A percentile compares a stretch with the other conserved stretches of the same genome.
phyloP scores from a whole-genome alignment of 2,797 vertebrate species.

The Acestrorhynchus altus region DNA sequence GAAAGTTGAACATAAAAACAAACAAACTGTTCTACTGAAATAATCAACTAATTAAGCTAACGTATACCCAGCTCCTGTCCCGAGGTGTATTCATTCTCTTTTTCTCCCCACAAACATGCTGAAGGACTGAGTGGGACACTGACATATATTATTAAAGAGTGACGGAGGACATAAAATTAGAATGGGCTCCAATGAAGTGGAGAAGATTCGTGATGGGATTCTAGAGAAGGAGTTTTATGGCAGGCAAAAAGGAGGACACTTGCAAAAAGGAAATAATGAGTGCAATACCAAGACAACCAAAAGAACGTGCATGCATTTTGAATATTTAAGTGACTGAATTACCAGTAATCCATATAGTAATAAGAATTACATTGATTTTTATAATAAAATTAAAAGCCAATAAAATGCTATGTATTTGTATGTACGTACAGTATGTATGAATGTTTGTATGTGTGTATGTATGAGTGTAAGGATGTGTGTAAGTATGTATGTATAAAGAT shows the following conservation, averaged over 20 bases:
- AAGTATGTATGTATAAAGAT: slow-evolving; percentile 66
- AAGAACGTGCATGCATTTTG: slow-evolving; percentile 77
- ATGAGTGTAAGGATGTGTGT: slow-evolving; percentile 66
- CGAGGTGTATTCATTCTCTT: slow-evolving; percentile 47
- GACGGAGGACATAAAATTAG: slow-evolving; percentile 28
- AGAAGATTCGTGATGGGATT: slow-evolving; percentile 1
- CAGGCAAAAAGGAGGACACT: background rate
- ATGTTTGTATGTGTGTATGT: slow-evolving; percentile 64
- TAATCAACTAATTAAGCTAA: slow-evolving; percentile 73
- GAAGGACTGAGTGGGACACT: slow-evolving; percentile 30
- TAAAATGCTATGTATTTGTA: slow-evolving; percentile 65
- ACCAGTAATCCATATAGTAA: slow-evolving; percentile 74
- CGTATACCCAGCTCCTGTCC: slow-evolving; percentile 60
- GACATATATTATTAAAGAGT: slow-evolving; percentile 31
- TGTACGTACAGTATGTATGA: slow-evolving; percentile 64
- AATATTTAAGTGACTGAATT: slow-evolving; percentile 70
- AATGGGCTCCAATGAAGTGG: slow-evolving; percentile 3
- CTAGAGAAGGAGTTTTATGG: slow-evolving; percentile 25
- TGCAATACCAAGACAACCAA: slow-evolving; percentile 74
- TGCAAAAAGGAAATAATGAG: slow-evolving; percentile 39
- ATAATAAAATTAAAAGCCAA: slow-evolving; percentile 72
- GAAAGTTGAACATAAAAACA: background rate
- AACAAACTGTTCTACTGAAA: slow-evolving; percentile 58
- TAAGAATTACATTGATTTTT: slow-evolving; percentile 76
- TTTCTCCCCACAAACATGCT: slow-evolving; percentile 15